Evolutionary conservation across 1,140 invertebrate species (phyloP), one percentile per base, ranked within the genome.

Genomic region (Pygmarrhopalites habei): DNA sequence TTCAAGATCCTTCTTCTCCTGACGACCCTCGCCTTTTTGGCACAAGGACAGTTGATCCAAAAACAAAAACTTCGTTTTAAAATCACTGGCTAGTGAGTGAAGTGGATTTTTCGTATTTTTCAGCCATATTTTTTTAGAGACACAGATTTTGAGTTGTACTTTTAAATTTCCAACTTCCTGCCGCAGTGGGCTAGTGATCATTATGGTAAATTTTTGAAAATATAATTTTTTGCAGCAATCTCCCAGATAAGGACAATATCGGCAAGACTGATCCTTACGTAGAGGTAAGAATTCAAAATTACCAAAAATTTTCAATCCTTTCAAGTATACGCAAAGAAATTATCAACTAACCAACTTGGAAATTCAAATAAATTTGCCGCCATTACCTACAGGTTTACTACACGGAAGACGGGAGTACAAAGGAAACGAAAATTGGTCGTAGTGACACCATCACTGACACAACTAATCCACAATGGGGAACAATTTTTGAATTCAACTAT

Each of bases 401-500:
- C 53, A 67, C 66, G 0, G 66, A 67, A 52, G 44, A 47, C 32
- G 58, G 51, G 5, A 61, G 32, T 26, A 29, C 49, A 12, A 62
- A 67, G 43, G 61, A 67, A 53, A 64, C 12, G 5, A 64, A 57
- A 35, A 58, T 67, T 15, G 66, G 60, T 47, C n/a, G 58, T 14
- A 57, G 46, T 23, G 39, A 57, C 5, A 67, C 62, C 0, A 56
- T 67, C 19, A 56, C 28, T 51, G 58, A 67, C 53, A 64, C 28
- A 4, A 57, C 64, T 17, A 65, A 55, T 43, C 65, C 65, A 26
- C 25, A 47, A 19, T 70, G 65, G 65, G 65, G 65, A 59, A 63
- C 67, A 30, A 26, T 62, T 39, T 70, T 70, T 49, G 59, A 65
- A 46, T 67, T 70, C 25, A 55, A 67, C 23, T 70, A 53, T 25